Evolutionary conservation across 2,888 invertebrate genomes (phyloP).

Genomic region (Hyalella azteca): DNA sequence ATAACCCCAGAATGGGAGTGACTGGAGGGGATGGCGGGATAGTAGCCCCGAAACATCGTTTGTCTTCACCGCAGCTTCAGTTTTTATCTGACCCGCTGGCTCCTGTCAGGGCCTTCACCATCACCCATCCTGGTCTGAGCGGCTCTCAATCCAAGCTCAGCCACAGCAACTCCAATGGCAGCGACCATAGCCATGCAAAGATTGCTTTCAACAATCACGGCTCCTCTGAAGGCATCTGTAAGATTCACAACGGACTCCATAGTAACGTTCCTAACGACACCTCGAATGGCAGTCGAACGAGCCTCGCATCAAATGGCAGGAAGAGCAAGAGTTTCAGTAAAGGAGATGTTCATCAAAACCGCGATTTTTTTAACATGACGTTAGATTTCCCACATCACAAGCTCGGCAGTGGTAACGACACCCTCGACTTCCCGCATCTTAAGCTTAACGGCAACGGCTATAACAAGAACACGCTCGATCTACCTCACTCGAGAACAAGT

Average conservation of each 20-base stretch:
- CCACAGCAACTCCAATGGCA: slow-evolving; percentile 40
- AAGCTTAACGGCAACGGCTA: not conserved
- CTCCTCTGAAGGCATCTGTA: not conserved
- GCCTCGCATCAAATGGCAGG: not conserved
- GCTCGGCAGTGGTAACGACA: not conserved
- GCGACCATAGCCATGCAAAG: slow-evolving; percentile 12
- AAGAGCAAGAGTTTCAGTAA: slow-evolving; percentile 37
- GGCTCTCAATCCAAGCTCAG: slow-evolving; percentile 42
- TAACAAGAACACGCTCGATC: slow-evolving; percentile 23
- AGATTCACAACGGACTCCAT: not conserved
- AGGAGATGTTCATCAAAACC: slow-evolving; percentile 19
- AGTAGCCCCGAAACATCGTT: slow-evolving; percentile 43
- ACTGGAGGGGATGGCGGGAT: slow-evolving; percentile 8
- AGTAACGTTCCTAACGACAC: not conserved
- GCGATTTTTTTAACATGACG: slow-evolving; percentile 1
- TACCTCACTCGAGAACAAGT: not conserved
- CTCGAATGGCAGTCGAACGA: not conserved
- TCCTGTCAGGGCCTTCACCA: slow-evolving; percentile 45
- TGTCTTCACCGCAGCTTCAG: slow-evolving; percentile 48
- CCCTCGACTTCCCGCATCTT: slow-evolving; percentile 10
- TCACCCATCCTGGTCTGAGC: slow-evolving; percentile 31
- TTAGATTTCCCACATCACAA: slow-evolving; percentile 20
- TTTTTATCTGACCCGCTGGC: slow-evolving; percentile 50
- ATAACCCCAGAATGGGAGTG: not conserved
- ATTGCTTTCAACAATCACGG: not conserved